phyloP scores from a whole-genome alignment of 2,888 invertebrate species.

The Pimpla rufipes region DNA sequence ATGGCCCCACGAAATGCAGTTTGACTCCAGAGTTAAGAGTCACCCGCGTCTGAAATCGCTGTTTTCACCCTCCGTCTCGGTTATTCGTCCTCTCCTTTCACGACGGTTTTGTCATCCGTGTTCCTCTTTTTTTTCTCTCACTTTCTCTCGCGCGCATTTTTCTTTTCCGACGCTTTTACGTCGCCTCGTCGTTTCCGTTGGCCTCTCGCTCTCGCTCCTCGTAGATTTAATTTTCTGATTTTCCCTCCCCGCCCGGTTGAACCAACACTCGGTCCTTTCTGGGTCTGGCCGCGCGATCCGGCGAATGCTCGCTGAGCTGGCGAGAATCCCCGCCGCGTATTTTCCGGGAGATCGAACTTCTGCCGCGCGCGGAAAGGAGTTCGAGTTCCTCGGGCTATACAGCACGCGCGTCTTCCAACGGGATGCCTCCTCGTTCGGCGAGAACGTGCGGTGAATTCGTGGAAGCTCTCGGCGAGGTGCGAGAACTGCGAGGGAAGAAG shows the following conservation, averaged over 20 bases:
- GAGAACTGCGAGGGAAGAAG: conserved; percentile 7
- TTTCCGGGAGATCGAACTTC: conserved; percentile 64
- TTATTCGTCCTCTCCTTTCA: conserved; percentile 18
- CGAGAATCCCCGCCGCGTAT: conserved; percentile 61
- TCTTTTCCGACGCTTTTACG: too few species aligned
- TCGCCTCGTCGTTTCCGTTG: not conserved
- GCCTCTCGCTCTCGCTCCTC: not conserved
- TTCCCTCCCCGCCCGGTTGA: conserved; percentile 30
- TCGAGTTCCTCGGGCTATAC: conserved; percentile 22
- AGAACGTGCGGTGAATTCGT: conserved; percentile 59
- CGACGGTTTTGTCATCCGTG: conserved; percentile 17
- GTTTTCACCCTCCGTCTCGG: conserved; percentile 26
- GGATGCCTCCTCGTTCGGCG: conserved; percentile 50
- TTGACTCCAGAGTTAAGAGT: conserved; percentile 80
- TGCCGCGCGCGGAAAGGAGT: conserved; percentile 21
- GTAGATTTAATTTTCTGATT: conserved; percentile 79
- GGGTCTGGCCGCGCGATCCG: conserved; percentile 21
- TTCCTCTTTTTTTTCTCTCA: not conserved
- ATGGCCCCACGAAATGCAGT: conserved; percentile 72
- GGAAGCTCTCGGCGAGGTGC: not conserved
- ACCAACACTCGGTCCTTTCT: conserved; percentile 11
- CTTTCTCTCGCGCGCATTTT: not conserved
- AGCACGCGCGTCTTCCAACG: conserved; percentile 45
- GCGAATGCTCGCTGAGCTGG: conserved; percentile 31
- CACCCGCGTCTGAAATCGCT: conserved; percentile 39